Base-by-base conservation (phyloP, 2,113 vertebrate species). In the Bagarius yarrelli region DNA sequence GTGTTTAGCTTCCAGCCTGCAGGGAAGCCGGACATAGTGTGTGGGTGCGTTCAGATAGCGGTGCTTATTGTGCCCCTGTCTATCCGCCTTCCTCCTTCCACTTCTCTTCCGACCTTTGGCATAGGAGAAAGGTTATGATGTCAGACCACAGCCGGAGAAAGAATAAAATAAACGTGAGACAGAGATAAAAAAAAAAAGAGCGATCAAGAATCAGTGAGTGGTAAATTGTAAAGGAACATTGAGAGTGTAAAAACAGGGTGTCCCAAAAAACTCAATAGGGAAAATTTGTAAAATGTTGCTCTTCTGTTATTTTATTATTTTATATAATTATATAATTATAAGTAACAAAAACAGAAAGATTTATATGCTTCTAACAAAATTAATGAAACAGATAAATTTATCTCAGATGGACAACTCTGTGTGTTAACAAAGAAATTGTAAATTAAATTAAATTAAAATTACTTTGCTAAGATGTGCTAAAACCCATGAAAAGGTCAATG, bases 41-140 rank as follows among this genome's bases (percentile, higher is more conserved):
- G 79, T 83, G 86, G 86, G 80, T 84, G 82, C 56, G 79, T 76
- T 80, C 76, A 69, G 84, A 87, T 85, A 83, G 84, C 36, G 16
- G 55, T 34, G 47, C 84, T 85, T 85, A 87, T 87, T 82, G 27
- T 75, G 70, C 81, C 79, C 64, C 80, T 23, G 82, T 80, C 80
- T 83, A 50, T 78, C 57, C 69, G 70, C 81, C 78, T 82, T 81
- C 74, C 85, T 81, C 30, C 72, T 78, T 84, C 81, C 70, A 71
- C 55, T 40, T 73, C 63, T 83, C 82, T 81, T 85, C 72, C 44
- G 70, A 83, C 70, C 73, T 52, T 53, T 50, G 59, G 70, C 63
- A 73, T 76, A 16, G 82, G 66, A 80, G 78, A 74, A 85, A 85
- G 81, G 72, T 75, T 63, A 61, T 85, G 75, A 83, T 85, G 84